Percentiles rank a stretch among this genome's conserved stretches.
Evolutionary conservation across 2,888 invertebrate genomes (phyloP).

Genomic region (Archips xylosteana): DNA sequence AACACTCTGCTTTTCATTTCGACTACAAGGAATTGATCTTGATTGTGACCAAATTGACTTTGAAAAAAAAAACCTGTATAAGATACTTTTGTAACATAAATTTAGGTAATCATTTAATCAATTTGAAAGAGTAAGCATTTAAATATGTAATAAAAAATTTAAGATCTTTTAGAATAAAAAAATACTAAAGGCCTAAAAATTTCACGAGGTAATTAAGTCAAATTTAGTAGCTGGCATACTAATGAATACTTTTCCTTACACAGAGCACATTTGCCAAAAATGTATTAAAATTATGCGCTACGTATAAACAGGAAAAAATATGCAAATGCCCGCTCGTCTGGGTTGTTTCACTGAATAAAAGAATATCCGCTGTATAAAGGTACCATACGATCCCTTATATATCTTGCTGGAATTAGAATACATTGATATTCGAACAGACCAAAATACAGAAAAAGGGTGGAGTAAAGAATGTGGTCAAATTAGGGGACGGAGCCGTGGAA

Average conservation of each 20-base stretch:
- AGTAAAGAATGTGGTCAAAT: slow-evolving; percentile 39
- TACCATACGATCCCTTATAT: slow-evolving; percentile 32
- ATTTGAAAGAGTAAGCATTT: no score
- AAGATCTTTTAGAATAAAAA: no score
- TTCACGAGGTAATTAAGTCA: slow-evolving; percentile 7
- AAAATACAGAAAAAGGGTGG: slow-evolving; percentile 40
- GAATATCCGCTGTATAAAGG: slow-evolving; percentile 38
- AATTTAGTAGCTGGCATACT: slow-evolving; percentile 20
- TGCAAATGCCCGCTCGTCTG: slow-evolving; percentile 40
- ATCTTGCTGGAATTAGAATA: slow-evolving; percentile 39
- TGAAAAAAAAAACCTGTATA: no score
- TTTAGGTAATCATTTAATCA: no score
- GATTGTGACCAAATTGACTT: no score
- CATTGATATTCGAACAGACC: slow-evolving; percentile 39
- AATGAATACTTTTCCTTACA: slow-evolving; percentile 6
- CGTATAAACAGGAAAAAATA: slow-evolving; percentile 39
- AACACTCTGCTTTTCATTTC: no score
- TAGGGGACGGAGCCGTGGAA: slow-evolving; percentile 23
- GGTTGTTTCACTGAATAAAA: slow-evolving; percentile 41
- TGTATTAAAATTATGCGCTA: slow-evolving; percentile 40
- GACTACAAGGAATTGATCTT: no score
- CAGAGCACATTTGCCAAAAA: slow-evolving; percentile 24
- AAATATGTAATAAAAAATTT: no score
- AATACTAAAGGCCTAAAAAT: neutral
- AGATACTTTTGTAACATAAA: no score